A percentile compares a stretch with the other conserved stretches of the same genome.
Evolutionary conservation across 2,888 invertebrate genomes (phyloP).

Genomic region (Agonopterix alstromeriana): DNA sequence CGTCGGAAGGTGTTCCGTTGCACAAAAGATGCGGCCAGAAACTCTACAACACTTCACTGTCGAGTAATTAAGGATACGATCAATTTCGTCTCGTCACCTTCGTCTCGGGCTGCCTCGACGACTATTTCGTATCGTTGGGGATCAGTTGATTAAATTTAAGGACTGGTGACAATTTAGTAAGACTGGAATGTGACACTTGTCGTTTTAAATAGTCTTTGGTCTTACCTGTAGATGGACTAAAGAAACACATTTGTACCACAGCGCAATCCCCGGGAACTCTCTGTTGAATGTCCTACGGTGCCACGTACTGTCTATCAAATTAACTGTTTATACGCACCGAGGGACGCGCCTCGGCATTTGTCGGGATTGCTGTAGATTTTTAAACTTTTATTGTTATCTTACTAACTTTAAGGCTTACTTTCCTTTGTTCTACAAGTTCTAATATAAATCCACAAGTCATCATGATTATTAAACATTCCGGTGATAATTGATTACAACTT

Average conservation of each 20-base stretch:
- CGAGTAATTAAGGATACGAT: too few relatives aligned
- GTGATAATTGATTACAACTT: conserved; percentile 10
- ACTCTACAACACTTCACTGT: too few relatives aligned
- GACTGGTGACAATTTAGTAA: too few relatives aligned
- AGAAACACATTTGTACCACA: not conserved
- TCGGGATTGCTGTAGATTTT: not conserved
- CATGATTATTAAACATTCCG: conserved; percentile 5
- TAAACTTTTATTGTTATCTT: too few relatives aligned
- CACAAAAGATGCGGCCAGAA: too few relatives aligned
- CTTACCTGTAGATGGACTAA: not conserved
- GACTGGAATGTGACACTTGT: too few relatives aligned
- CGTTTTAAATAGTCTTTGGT: not conserved
- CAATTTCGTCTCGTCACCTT: too few relatives aligned
- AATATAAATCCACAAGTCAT: conserved; percentile 4
- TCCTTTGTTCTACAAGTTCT: not conserved
- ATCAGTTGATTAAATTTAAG: too few relatives aligned
- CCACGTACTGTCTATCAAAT: conserved; percentile 20
- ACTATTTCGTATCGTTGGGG: too few relatives aligned
- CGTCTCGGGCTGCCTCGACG: too few relatives aligned
- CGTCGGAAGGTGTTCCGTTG: too few relatives aligned
- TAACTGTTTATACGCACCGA: conserved; percentile 9
- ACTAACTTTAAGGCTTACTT: too few relatives aligned
- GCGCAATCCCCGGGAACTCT: conserved; percentile 15
- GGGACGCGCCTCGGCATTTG: not conserved
- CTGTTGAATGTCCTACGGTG: conserved; percentile 21